These are phyloP conservation scores for Polymixis lichenea DNA, from an alignment of 2,888 invertebrate species.

Conservation along the genomic window DNA sequence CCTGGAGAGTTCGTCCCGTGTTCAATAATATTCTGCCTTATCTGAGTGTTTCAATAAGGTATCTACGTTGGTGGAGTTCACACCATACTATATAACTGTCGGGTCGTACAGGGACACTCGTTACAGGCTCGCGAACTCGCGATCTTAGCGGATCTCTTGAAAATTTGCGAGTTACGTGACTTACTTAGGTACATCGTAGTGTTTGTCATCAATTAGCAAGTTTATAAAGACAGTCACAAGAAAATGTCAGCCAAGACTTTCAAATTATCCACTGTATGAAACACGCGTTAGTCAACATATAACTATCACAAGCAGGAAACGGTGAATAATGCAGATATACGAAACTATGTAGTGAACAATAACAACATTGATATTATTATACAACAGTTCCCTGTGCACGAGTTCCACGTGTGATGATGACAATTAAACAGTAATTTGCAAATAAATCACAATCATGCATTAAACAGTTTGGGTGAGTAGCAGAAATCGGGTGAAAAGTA, in stretches of 20 bases:
- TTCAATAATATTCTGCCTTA: conserved; percentile 27
- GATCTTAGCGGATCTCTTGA: no score
- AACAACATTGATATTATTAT: conserved; percentile 52
- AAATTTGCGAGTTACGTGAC: conserved; percentile 15
- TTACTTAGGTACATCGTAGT: conserved; percentile 1
- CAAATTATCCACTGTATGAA: conserved; percentile 19
- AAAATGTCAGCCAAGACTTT: conserved; percentile 17
- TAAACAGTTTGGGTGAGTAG: conserved; percentile 27
- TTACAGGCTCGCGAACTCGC: no score
- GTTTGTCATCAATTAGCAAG: conserved; percentile 1
- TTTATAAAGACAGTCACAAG: conserved; percentile 7
- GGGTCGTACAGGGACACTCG: no score
- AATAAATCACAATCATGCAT: conserved; percentile 44
- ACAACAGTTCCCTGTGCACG: conserved; percentile 19
- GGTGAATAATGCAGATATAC: conserved; percentile 53
- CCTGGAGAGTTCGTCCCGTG: conserved; percentile 25
- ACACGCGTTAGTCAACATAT: conserved; percentile 53
- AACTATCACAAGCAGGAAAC: conserved; percentile 63
- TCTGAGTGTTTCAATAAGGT: conserved; percentile 42
- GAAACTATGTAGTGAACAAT: conserved; percentile 55
- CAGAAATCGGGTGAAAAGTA: conserved; percentile 26
- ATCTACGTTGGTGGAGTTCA: conserved; percentile 21
- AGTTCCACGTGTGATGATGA: conserved; percentile 24
- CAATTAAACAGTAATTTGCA: conserved; percentile 12
- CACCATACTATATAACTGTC: conserved; percentile 7